Percentiles rank a stretch among this genome's conserved stretches.
phyloP scores from a whole-genome alignment of 1,140 invertebrate genomes.

The Lepidurus couesii region DNA sequence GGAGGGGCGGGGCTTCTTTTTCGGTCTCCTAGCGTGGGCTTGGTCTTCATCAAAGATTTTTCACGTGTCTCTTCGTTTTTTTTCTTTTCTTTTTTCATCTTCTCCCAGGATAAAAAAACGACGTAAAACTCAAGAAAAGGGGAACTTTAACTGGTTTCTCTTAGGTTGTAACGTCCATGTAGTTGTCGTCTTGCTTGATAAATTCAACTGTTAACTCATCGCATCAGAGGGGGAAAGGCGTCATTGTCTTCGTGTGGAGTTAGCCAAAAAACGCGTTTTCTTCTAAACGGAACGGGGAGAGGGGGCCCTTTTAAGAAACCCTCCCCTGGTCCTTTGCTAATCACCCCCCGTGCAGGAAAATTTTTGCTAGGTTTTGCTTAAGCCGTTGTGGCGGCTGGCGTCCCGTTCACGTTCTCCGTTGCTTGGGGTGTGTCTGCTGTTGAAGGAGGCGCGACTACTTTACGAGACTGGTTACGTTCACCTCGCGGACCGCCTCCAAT shows the following conservation, averaged over 20 bases:
- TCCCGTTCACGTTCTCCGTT: constrained; percentile 24
- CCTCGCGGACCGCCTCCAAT: neutral
- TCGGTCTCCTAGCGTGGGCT: neutral
- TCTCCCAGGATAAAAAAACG: neutral
- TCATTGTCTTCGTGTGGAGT: neutral
- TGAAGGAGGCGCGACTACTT: neutral
- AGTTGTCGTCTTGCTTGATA: neutral
- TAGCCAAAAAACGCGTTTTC: neutral
- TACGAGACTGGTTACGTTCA: constrained; percentile 20
- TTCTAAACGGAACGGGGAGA: neutral
- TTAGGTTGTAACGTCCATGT: constrained; percentile 16
- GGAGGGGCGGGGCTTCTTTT: neutral
- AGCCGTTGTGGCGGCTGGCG: constrained; percentile 20
- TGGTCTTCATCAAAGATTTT: constrained; percentile 10
- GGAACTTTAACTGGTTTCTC: neutral
- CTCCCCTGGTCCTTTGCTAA: neutral
- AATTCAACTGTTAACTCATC: neutral
- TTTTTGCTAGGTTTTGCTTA: neutral
- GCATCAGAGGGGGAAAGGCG: constrained; percentile 1
- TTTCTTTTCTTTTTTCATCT: neutral
- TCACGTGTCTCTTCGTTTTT: neutral
- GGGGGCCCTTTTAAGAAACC: neutral
- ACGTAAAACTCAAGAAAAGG: constrained; percentile 4
- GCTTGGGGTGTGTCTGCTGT: constrained; percentile 9
- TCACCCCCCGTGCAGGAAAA: constrained; percentile 4